These are phyloP conservation scores for Neolamprologus longior DNA, from an alignment of 2,113 vertebrate genomes.

Conservation along the genomic window DNA sequence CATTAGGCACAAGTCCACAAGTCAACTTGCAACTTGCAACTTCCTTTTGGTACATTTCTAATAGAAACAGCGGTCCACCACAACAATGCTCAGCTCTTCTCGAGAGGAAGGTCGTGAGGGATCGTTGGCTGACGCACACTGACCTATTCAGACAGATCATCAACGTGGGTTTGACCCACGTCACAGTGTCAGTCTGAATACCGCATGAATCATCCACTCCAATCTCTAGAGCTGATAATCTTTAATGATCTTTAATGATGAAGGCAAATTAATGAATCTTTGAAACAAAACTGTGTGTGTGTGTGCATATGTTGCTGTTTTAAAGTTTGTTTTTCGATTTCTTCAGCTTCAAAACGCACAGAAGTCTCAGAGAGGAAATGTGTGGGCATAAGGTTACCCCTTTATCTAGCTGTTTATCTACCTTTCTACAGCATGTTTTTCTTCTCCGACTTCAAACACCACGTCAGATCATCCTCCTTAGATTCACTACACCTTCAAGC, in stretches of 20 bases:
- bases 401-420: background rate
- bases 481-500: background rate
- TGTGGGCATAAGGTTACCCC: background rate
- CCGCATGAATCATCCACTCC: background rate
- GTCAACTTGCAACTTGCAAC: background rate
- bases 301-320: background rate
- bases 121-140: background rate
- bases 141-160: background rate
- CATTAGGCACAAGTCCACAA: background rate
- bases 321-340: background rate
- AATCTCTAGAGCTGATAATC: background rate
- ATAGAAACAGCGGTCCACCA: background rate
- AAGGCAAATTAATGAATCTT: background rate
- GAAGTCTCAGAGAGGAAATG: background rate
- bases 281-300: background rate
- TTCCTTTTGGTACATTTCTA: background rate
- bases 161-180: background rate
- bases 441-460: background rate
- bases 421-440: background rate
- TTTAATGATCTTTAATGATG: background rate
- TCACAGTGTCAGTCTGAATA: background rate
- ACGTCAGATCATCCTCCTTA: background rate
- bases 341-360: background rate
- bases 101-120: background rate
- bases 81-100: background rate